Base-by-base conservation (phyloP, 1,140 invertebrate species). In the Diorhabda carinulata region DNA sequence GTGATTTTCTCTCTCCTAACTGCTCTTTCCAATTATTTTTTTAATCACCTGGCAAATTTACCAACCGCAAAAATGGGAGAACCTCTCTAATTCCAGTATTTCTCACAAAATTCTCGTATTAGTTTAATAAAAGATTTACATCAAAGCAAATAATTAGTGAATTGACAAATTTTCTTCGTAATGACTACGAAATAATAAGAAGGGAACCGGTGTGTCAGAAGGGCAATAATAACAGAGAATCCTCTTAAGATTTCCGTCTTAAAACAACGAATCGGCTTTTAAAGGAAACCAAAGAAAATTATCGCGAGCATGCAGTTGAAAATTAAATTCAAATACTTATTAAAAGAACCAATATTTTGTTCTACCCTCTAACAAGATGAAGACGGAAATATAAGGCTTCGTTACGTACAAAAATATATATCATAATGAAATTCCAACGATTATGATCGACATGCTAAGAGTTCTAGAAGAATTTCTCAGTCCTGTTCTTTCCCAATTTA, bases 281-380 rank as follows among this genome's bases (percentile, higher is more conserved):
- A 52, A 52, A 52, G 47, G n/a, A 52, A 52, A 52, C 6, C 47
- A 52, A 52, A 52, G 47, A 52, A 52, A 52, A 52, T 52, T 52
- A 52, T 52, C n/a, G n/a, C 47, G n/a, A 52, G 47, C 47, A 52
- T 52, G 47, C 47, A 52, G 47, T 52, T 52, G 47, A 52, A 52
- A 52, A 52, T 52, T 52, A 52, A 52, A 52, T 52, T 52, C 47
- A 52, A 52, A 52, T 52, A 52, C 47, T n/a, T 52, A 52, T 52
- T 52, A 52, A 52, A 52, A 52, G 47, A 52, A 52, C 47, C 47
- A 52, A 52, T 52, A 52, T 52, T 52, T 52, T n/a, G 6, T n/a
- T 52, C n/a, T 52, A n/a, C 47, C 47, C 3, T 52, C n/a, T 8
- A n/a, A 52, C 47, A n/a, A 4, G 47, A 52, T 52, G 47, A 52